Conservation (phyloP, 2,888 invertebrate species). For the Tupiocoris notatus region DNA sequence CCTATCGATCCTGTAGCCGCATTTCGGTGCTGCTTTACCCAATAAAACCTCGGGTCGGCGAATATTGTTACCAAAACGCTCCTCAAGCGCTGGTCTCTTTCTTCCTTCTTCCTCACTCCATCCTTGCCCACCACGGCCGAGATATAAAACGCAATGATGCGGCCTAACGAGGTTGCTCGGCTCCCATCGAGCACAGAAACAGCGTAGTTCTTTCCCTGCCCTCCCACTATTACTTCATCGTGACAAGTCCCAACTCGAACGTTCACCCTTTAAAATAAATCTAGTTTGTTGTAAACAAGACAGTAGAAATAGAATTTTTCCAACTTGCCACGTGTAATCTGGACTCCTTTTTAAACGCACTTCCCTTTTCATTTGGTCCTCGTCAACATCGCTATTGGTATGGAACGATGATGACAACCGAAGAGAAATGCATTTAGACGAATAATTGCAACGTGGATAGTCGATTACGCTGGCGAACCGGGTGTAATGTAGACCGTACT, state of each 20-base stretch:
- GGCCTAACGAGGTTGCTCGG: conserved; percentile 1
- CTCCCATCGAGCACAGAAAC: neutral
- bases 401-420: too few species aligned
- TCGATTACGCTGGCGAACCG: too few species aligned
- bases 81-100: neutral
- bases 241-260: neutral
- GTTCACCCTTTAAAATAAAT: neutral
- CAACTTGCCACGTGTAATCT: neutral
- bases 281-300: conserved; percentile 6
- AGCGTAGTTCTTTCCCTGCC: neutral
- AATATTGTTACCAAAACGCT: neutral
- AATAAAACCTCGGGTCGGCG: neutral
- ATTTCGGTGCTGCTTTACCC: neutral
- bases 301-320: neutral
- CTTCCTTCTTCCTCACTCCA: neutral
- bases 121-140: neutral
- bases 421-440: too few species aligned
- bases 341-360: neutral
- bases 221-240: neutral
- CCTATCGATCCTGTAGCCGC: neutral
- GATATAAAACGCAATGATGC: conserved; percentile 2
- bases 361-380: neutral
- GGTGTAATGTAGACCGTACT: too few species aligned
- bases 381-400: too few species aligned
- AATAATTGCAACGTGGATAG: too few species aligned